Conservation (phyloP, 2,797 vertebrate species). For the Rhinogobio ventralis region DNA sequence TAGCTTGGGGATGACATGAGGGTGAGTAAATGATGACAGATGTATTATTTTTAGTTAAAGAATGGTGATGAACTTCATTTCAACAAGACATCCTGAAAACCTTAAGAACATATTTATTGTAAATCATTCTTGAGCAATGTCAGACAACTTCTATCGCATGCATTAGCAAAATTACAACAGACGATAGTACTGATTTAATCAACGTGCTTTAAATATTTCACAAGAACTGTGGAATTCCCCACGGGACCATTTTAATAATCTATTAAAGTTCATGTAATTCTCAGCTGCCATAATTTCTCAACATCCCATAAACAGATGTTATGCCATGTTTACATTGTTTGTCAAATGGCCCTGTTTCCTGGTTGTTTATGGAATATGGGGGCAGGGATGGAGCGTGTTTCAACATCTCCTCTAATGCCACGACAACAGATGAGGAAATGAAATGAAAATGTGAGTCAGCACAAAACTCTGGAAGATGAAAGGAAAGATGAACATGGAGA, state of each 20-base stretch:
- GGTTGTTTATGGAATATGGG: conserved; percentile 60
- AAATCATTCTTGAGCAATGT: conserved; percentile 13
- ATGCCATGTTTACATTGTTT: conserved; percentile 63
- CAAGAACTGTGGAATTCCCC: conserved; percentile 50
- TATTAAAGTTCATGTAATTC: conserved; percentile 59
- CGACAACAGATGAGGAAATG: conserved; percentile 31
- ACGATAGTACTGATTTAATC: conserved; percentile 55
- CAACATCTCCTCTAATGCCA: conserved; percentile 40
- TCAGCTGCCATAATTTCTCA: conserved; percentile 63
- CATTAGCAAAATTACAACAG: conserved; percentile 46
- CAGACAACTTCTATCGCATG: conserved; percentile 36
- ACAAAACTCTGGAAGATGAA: conserved; percentile 7
- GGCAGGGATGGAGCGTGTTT: conserved; percentile 47
- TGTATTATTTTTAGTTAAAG: neutral
- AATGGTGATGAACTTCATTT: neutral
- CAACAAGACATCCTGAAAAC: neutral
- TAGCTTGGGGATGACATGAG: neutral
- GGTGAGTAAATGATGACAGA: neutral
- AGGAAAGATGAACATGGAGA: conserved; percentile 1
- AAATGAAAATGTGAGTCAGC: conserved; percentile 19
- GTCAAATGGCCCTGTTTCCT: conserved; percentile 56
- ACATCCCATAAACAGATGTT: conserved; percentile 63
- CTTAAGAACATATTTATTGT: conserved; percentile 11
- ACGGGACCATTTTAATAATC: conserved; percentile 53
- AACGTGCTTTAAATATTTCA: conserved; percentile 54